Base-by-base conservation (phyloP, 2,888 invertebrate genomes). In the Augochlorella aurata region DNA sequence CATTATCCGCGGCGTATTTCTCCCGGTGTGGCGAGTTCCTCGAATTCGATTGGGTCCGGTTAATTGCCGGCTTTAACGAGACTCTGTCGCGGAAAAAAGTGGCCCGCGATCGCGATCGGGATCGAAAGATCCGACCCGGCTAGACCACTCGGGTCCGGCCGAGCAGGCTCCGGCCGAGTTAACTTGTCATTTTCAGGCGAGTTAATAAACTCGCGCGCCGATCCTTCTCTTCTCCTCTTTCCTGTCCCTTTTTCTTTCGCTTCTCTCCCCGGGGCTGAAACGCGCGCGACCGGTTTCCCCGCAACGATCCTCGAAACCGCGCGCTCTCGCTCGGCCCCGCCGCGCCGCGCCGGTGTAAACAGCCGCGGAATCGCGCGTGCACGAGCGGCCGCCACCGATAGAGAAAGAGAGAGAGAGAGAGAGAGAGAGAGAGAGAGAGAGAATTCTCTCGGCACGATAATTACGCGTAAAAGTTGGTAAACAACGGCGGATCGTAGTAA, bases 391-490 rank as follows among this genome's bases (percentile, higher is more conserved):
- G 38, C 38, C 38, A 5, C 38, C 38, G 29, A 1, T 24, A 29
- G 61, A 29, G 61, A 16, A 4, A 12, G 7, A 29, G 29, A 7
- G 2, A 61, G 8, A 61, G 24, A 8, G 29, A 8, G 29, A 61
- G 61, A 29, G 61, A 29, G 61, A 16, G 5, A 12, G 7, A 29
- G 29, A 7, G 2, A 61, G 8, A 61, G 24, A 8, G 29, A 8
- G 29, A 61, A 61, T 69, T n/a, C 14, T 18, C 50, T 58, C 21
- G 21, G 21, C 58, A 58, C 66, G 63, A 71, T 74, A 67, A 81
- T 80, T 81, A 81, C 61, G 61, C 29, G 68, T 12, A n/a, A 7
- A 65, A 61, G 72, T 76, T 70, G 65, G 70, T 74, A 79, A 79
- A 81, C 79, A 61, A 74, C 70, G 68, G 12, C 24, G 71, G 49